These are phyloP conservation scores for Lampropteryx suffumata DNA, from an alignment of 2,888 invertebrate genomes.

Conservation along the genomic window DNA sequence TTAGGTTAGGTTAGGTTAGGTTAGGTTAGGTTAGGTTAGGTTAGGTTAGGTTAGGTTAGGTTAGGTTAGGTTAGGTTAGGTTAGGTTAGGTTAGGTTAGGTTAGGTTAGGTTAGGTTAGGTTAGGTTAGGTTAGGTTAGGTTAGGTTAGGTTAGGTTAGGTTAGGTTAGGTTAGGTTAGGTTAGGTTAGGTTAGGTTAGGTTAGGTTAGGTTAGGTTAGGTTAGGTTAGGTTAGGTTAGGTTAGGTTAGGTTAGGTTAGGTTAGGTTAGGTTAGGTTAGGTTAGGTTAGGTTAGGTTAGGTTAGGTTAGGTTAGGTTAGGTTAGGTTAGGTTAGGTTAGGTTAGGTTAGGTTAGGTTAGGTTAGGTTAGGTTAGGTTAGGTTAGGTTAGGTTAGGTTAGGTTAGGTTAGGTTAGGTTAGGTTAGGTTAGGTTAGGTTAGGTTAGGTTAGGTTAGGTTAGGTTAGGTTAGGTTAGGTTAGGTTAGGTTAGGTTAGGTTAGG, in stretches of 20 bases:
- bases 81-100: constrained; percentile 23
- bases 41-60: constrained; percentile 19
- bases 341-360: too few relatives aligned
- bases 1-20: constrained; percentile 26
- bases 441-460: too few relatives aligned
- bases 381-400: too few relatives aligned
- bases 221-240: constrained; percentile 13
- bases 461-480: too few relatives aligned
- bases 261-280: constrained; percentile 33
- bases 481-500: too few relatives aligned
- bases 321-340: too few relatives aligned
- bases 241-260: constrained; percentile 26
- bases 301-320: constrained; percentile 27
- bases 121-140: constrained; percentile 20
- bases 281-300: constrained; percentile 30
- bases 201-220: constrained; percentile 24
- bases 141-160: constrained; percentile 14
- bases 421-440: too few relatives aligned
- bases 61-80: constrained; percentile 22
- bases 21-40: constrained; percentile 26
- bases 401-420: too few relatives aligned
- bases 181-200: constrained; percentile 26
- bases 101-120: constrained; percentile 27
- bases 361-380: too few relatives aligned
- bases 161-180: constrained; percentile 21